Evolutionary conservation across 1,140 invertebrate genomes (phyloP), one percentile per base, ranked within the genome.

Genomic region (Heliconius hermathena): DNA sequence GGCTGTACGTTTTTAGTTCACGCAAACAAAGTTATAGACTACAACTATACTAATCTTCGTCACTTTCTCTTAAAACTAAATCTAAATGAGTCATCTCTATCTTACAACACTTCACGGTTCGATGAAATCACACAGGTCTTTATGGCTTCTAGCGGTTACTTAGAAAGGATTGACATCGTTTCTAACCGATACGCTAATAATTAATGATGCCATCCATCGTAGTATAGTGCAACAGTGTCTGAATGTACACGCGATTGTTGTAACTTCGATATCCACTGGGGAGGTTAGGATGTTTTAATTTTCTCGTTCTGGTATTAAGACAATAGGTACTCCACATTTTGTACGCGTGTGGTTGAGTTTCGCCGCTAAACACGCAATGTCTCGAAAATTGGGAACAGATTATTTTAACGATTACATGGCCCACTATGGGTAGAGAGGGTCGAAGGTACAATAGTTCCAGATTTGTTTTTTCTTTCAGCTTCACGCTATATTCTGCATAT

Each of bases 111-210:
- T 22, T 76, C 36, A 76, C 70, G 74, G 54, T 70, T 18, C 72
- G 74, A 70, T 83, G 82, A 83, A 76, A 74, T 81, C 82, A 83
- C 71, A 54, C 20, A 54, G 66, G 54, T 74, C 13, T 76, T 81
- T 81, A 78, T 75, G 54, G 82, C 49, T 81, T 80, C 82, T 81
- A 83, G 79, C 81, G 79, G 82, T 81, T 20, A 73, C 16, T 71
- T 54, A 71, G 73, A 72, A 71, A 78, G 76, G 79, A 83, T 83
- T 81, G 79, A 83, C 82, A 81, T 78, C 26, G 70, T 76, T 81
- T 78, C 57, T 70, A 49, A 81, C 79, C 76, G 71, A 83, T 79
- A 78, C 78, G 74, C 76, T 78, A 29, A 57, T 52, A 73, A 49
- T 57, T 22, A 57, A 57, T 8, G 49, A 20, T 52, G 20, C 20